These are phyloP conservation scores for Leptinotarsa juncta DNA, from an alignment of 2,888 invertebrate species.

Conservation along the genomic window DNA sequence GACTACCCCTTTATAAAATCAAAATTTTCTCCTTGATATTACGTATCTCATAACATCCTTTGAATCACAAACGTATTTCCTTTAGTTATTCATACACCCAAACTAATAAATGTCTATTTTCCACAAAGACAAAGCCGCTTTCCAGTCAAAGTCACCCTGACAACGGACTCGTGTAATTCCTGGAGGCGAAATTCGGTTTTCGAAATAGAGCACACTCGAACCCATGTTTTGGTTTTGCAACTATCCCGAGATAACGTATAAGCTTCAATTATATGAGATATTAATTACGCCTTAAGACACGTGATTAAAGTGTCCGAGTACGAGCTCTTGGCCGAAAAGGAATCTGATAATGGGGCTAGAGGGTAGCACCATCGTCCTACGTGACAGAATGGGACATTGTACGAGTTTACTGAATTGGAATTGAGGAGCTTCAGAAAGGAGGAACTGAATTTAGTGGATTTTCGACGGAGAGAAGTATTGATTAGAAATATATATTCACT, in stretches of 20 bases:
- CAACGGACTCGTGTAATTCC: conserved; percentile 28
- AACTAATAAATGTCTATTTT: conserved; percentile 5
- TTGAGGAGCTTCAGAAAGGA: background rate
- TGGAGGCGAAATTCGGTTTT: conserved; percentile 30
- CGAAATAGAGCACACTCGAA: conserved; percentile 33
- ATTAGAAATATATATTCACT: too few species aligned
- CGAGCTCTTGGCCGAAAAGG: conserved; percentile 26
- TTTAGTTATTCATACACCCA: background rate
- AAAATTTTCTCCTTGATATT: background rate
- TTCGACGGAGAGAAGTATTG: too few species aligned
- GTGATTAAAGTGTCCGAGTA: conserved; percentile 39
- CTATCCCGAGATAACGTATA: conserved; percentile 34
- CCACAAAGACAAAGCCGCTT: conserved; percentile 10
- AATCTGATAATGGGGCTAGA: conserved; percentile 15
- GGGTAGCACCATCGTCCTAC: conserved; percentile 8
- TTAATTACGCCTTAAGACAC: conserved; percentile 40
- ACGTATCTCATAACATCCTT: background rate
- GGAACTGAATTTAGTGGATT: background rate
- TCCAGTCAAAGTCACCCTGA: conserved; percentile 27
- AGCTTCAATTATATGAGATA: conserved; percentile 40
- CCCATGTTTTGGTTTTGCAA: conserved; percentile 35
- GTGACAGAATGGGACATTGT: background rate
- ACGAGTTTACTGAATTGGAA: conserved; percentile 1
- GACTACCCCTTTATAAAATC: too few species aligned
- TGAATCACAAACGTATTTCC: background rate